These are phyloP conservation scores for Morphnarchus princeps DNA, from an alignment of 2,113 vertebrate species.

Conservation along the genomic window DNA sequence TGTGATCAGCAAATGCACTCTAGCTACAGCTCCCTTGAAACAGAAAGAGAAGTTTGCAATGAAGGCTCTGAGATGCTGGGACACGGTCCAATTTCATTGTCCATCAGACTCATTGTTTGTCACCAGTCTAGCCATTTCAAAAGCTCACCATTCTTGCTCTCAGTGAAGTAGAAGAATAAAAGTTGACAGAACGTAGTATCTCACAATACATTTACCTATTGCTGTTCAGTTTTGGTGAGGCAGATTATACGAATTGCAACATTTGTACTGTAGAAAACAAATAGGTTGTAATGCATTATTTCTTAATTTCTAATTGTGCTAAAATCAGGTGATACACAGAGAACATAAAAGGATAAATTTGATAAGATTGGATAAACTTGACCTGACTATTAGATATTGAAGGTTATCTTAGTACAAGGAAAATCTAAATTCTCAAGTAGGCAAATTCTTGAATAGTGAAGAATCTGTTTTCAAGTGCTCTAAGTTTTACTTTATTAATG, in stretches of 20 bases:
- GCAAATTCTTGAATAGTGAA: background rate
- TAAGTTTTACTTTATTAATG: background rate
- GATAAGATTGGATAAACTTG: background rate
- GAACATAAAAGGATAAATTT: background rate
- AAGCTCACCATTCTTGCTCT: background rate
- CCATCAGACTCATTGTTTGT: background rate
- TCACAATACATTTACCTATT: background rate
- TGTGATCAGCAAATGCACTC: slow-evolving; percentile 17
- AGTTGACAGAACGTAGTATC: background rate
- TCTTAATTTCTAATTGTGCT: background rate
- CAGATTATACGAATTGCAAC: background rate
- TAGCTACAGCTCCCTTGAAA: background rate
- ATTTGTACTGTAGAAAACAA: background rate
- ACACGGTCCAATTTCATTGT: background rate
- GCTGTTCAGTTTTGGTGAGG: background rate
- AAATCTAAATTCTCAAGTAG: background rate
- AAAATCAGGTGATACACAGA: background rate
- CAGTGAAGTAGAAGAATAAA: background rate
- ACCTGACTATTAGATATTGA: background rate
- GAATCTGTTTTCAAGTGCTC: background rate
- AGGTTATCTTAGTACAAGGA: background rate
- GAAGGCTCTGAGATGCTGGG: background rate
- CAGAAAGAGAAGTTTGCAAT: background rate
- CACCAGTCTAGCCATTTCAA: background rate
- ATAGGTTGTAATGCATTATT: background rate